Base-by-base conservation (phyloP, 1,140 invertebrate species). In the Lethrus apterus region DNA sequence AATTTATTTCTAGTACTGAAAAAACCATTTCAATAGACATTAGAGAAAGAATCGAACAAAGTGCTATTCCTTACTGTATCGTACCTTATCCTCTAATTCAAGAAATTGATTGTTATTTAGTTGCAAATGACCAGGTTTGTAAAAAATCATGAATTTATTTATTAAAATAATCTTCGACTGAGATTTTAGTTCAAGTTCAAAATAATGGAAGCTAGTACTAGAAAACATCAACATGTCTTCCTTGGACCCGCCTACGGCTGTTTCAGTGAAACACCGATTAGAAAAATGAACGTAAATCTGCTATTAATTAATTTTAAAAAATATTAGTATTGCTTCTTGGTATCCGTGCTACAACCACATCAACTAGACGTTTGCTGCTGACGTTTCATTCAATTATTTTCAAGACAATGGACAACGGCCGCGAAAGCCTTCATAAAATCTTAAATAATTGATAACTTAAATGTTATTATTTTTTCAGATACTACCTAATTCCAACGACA, bases 131-230 rank as follows among this genome's bases (percentile, higher is more conserved):
- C 46, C 47, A 64, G 49, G 60, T 64, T 23, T 44, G 20, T 35
- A 36, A 32, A 29, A 21, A 13, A 36, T 47, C 24, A 5, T 15
- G 19, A 48, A 33, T 14, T 31, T 42, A 29, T 29, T 26, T 50
- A 3, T 17, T 50, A 14, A 31, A 21, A 34, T 36, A 32, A 35
- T 40, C 1, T 45, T 24, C 9, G 38, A 20, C 19, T 36, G 53
- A 40, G 19, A 40, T 64, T 68, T 46, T 56, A 84, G 80, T 74
- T 71, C 55, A 86, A 86, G 64, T 79, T 79, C 50, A 84, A 81
- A 64, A 59, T 83, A 30, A 66, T 81, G 31, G 77, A 81, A 61
- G 70, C 74, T 18, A 60, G 62, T 0, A 81, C 77, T 1, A 79
- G 76, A 51, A 74, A 75, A 69, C 78, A 77, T 20, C 60, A 78